Percentiles rank a stretch among this genome's conserved stretches.
Conservation (phyloP, 2,888 invertebrate genomes). For the Ophion costatus region DNA sequence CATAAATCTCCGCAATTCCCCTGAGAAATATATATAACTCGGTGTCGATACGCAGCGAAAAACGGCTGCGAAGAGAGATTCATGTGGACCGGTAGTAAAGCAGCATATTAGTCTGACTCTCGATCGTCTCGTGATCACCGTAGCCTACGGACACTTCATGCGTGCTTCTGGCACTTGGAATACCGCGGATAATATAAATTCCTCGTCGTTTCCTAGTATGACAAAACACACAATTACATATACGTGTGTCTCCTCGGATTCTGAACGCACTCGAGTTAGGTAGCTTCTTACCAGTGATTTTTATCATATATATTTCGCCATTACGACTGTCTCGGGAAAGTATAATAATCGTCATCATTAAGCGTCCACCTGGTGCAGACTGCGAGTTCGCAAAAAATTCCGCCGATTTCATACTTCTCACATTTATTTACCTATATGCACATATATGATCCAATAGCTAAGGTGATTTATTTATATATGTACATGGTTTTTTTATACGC, state of each 20-base stretch:
- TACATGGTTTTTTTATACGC: not conserved
- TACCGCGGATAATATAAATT: slow-evolving; percentile 67
- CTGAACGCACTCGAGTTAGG: slow-evolving; percentile 1
- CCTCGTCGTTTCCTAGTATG: slow-evolving; percentile 74
- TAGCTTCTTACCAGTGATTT: slow-evolving; percentile 53
- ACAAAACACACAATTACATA: slow-evolving; percentile 66
- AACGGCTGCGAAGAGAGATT: slow-evolving; percentile 40
- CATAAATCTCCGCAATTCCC: slow-evolving; percentile 63
- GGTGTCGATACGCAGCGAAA: slow-evolving; percentile 23
- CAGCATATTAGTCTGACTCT: slow-evolving; percentile 43
- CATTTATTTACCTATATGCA: not conserved
- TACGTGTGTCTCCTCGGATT: not conserved
- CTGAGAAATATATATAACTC: slow-evolving; percentile 47
- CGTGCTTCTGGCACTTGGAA: slow-evolving; percentile 54
- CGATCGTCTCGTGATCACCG: slow-evolving; percentile 41
- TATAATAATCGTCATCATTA: slow-evolving; percentile 61
- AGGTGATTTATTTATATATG: no score
- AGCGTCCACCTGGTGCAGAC: slow-evolving; percentile 33
- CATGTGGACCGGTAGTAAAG: slow-evolving; percentile 41
- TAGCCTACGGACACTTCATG: slow-evolving; percentile 60
- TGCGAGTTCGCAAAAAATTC: slow-evolving; percentile 19
- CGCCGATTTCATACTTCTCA: slow-evolving; percentile 9
- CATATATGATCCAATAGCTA: not conserved
- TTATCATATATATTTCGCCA: slow-evolving; percentile 29
- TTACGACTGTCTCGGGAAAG: slow-evolving; percentile 40